A percentile compares a stretch with the other conserved stretches of the same genome.
These are phyloP conservation scores for Amaurobius ferox DNA, from an alignment of 2,888 invertebrate genomes.

Conservation along the genomic window DNA sequence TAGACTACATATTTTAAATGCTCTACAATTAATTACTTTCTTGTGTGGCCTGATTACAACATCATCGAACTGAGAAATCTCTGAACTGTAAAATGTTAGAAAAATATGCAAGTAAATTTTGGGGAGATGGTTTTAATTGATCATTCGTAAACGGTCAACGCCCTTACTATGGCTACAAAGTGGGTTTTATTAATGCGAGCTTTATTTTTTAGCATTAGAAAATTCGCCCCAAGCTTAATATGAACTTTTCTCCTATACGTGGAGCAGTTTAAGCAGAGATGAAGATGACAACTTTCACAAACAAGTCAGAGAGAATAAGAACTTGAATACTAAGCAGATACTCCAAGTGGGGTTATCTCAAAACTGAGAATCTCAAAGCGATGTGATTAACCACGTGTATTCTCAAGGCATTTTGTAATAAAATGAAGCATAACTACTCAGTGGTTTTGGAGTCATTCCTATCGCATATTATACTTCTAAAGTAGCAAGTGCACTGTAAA, in stretches of 20 bases:
- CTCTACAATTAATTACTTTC: no score
- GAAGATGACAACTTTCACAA: constrained; percentile 52
- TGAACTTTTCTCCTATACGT: constrained; percentile 2
- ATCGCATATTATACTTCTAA: no score
- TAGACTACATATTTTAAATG: no score
- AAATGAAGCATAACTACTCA: background rate
- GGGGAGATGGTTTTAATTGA: constrained; percentile 4
- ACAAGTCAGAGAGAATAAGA: constrained; percentile 46
- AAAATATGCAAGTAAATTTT: background rate
- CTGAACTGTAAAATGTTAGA: no score
- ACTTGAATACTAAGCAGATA: constrained; percentile 55
- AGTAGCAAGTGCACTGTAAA: no score
- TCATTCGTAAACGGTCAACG: constrained; percentile 33
- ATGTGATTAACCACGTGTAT: background rate
- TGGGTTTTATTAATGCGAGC: constrained; percentile 37
- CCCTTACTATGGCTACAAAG: constrained; percentile 28
- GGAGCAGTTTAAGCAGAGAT: constrained; percentile 1
- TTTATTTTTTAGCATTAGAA: constrained; percentile 8
- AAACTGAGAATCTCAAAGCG: constrained; percentile 15
- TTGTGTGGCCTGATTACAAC: no score
- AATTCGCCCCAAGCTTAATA: background rate
- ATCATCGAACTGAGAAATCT: no score
- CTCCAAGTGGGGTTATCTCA: constrained; percentile 50
- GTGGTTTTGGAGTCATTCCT: no score
- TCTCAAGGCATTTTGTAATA: background rate